Conservation (phyloP, 2,797 vertebrate genomes). For the Sebastes nivosus region DNA sequence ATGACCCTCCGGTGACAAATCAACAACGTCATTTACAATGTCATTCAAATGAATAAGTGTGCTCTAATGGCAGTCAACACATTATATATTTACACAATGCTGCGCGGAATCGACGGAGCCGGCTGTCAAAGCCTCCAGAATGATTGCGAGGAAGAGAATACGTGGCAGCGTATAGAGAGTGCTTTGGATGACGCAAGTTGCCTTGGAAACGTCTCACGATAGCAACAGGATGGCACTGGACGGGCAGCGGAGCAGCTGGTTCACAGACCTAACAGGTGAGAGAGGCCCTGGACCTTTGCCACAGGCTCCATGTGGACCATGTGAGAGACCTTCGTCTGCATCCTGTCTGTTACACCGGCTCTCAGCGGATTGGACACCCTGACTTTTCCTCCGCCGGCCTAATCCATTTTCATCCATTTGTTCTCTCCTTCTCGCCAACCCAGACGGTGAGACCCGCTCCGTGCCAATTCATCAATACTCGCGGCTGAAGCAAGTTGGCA, state of each 20-base stretch:
- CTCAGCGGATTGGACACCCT: neutral
- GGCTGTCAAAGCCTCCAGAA: constrained; percentile 14
- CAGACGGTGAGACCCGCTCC: constrained; percentile 45
- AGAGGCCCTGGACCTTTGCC: constrained; percentile 13
- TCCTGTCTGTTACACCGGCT: constrained; percentile 9
- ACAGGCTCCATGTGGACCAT: constrained; percentile 10
- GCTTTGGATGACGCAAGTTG: constrained; percentile 34
- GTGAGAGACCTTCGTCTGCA: neutral
- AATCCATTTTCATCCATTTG: constrained; percentile 43
- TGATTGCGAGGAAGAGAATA: neutral
- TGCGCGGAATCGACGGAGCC: neutral
- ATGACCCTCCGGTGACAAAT: constrained; percentile 70
- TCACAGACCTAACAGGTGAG: constrained; percentile 31
- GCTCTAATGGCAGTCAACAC: constrained; percentile 36
- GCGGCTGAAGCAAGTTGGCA: constrained; percentile 63
- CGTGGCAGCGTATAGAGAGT: neutral
- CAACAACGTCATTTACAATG: constrained; percentile 67
- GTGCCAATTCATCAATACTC: constrained; percentile 77
- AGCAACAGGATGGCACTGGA: constrained; percentile 14
- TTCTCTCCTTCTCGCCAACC: constrained; percentile 50
- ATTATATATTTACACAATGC: constrained; percentile 53
- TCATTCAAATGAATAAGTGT: constrained; percentile 65
- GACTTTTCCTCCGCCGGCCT: neutral
- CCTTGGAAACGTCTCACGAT: constrained; percentile 39
- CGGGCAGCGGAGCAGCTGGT: constrained; percentile 32